Conservation (phyloP, 2,888 invertebrate species). For the Sarcophaga rosellei region DNA sequence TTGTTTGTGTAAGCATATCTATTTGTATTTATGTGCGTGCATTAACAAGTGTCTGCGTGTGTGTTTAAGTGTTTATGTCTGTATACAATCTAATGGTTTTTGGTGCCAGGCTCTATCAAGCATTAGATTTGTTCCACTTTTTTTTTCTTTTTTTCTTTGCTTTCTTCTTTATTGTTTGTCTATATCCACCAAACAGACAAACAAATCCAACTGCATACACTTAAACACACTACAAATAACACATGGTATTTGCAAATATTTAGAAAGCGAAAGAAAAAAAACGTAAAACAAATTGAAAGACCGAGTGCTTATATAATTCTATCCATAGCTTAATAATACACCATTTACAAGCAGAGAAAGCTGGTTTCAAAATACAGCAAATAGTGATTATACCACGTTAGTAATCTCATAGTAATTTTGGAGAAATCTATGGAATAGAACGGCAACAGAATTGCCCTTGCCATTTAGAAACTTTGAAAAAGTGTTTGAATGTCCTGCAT, state of each 20-base stretch:
- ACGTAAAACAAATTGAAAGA: neutral
- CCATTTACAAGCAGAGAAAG: neutral
- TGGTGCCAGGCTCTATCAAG: constrained; percentile 61
- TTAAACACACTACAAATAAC: constrained; percentile 47
- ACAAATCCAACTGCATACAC: constrained; percentile 17
- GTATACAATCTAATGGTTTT: constrained; percentile 52
- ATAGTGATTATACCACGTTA: too few relatives aligned
- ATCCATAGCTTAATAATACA: neutral
- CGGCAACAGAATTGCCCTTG: too few relatives aligned
- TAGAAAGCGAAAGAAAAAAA: neutral
- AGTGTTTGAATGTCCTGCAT: too few relatives aligned
- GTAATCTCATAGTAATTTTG: too few relatives aligned
- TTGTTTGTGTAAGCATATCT: neutral
- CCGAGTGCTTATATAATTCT: neutral
- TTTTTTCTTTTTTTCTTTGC: too few relatives aligned
- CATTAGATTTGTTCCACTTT: constrained; percentile 59
- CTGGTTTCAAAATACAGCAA: too few relatives aligned
- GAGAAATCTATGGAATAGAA: too few relatives aligned
- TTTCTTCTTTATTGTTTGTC: constrained; percentile 32
- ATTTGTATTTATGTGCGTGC: constrained; percentile 32
- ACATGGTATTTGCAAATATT: constrained; percentile 38
- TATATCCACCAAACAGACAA: constrained; percentile 44
- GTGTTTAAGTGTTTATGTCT: constrained; percentile 45
- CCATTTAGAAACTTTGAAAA: too few relatives aligned
- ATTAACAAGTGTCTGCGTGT: constrained; percentile 10